Conservation (phyloP, 35 echinoderm and acorn worm species). For the Apostichopus japonicus region DNA sequence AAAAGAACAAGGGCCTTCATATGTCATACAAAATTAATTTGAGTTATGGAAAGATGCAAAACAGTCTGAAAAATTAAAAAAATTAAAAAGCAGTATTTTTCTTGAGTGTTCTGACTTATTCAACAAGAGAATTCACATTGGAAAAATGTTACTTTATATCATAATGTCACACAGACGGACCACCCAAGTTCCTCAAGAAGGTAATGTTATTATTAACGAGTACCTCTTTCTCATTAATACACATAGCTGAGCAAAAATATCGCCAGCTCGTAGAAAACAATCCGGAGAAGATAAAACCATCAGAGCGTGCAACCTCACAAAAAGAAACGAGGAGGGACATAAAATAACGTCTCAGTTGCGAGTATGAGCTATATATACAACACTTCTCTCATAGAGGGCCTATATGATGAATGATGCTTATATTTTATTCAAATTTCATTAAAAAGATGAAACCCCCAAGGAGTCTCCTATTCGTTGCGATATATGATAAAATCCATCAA, state of each 20-base stretch:
- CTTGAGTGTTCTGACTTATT: too few species aligned
- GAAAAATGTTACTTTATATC: too few species aligned
- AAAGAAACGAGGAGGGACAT: not conserved
- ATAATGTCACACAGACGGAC: too few species aligned
- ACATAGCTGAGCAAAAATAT: not conserved
- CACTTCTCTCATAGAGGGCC: too few species aligned
- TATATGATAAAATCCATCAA: not conserved
- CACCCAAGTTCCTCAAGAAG: not conserved
- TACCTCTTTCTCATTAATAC: not conserved
- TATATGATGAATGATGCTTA: not conserved
- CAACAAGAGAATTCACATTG: too few species aligned
- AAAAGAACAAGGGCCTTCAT: too few species aligned
- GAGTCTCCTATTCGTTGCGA: not conserved
- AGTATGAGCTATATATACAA: not conserved
- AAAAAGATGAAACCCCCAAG: not conserved
- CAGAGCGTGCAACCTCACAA: not conserved
- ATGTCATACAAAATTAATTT: too few species aligned
- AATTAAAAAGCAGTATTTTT: too few species aligned
- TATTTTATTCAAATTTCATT: slow-evolving; percentile 1
- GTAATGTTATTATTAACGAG: not conserved
- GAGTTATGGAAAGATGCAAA: too few species aligned
- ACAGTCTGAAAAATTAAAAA: too few species aligned
- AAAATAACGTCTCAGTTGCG: not conserved
- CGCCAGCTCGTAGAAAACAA: not conserved
- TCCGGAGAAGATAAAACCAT: not conserved